Conservation (phyloP, 2,888 invertebrate species). For the Germaria angustata region DNA sequence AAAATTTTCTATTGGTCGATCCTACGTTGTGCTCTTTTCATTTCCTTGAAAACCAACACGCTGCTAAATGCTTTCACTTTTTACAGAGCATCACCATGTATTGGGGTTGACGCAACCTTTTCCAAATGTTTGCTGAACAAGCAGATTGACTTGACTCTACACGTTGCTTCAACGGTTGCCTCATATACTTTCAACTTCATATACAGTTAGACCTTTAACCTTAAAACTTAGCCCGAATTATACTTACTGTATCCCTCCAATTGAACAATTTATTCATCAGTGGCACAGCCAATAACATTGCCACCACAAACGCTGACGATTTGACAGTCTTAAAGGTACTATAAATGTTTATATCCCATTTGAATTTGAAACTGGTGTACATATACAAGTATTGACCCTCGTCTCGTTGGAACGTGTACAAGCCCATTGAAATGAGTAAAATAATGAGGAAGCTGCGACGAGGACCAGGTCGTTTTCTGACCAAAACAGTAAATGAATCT, state of each 20-base stretch:
- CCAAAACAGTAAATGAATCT: conserved; percentile 83
- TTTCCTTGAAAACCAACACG: no score
- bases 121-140: no score
- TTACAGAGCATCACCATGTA: no score
- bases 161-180: no score
- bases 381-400: conserved; percentile 88
- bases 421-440: conserved; percentile 87
- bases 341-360: conserved; percentile 85
- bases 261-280: conserved; percentile 85
- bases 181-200: no score
- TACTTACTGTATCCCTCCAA: conserved; percentile 84
- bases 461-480: conserved; percentile 82
- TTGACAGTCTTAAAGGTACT: conserved; percentile 88
- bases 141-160: no score
- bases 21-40: no score
- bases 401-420: conserved; percentile 91
- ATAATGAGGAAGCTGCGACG: conserved; percentile 85
- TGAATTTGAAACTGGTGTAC: conserved; percentile 86
- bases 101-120: no score
- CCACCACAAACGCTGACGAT: conserved; percentile 86
- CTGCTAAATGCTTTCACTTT: no score
- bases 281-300: conserved; percentile 86
- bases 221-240: no score
- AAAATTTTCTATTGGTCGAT: no score
- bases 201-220: no score